These are phyloP conservation scores for Bucorvus abyssinicus DNA, from an alignment of 2,797 vertebrate genomes.

Conservation along the genomic window DNA sequence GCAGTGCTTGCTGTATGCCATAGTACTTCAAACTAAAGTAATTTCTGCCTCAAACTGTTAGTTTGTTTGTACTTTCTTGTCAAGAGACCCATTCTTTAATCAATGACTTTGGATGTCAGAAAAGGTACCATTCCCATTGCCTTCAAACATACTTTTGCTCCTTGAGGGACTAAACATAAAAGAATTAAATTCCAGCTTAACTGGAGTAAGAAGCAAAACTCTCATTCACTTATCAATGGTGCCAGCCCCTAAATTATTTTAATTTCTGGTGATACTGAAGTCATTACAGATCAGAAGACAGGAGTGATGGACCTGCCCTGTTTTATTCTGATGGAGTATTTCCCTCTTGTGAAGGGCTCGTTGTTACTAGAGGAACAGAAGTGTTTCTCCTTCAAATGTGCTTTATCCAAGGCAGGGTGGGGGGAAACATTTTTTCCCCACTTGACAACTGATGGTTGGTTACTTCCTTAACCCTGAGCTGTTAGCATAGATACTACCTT, in stretches of 20 bases:
- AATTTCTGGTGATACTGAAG: background rate
- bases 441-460: background rate
- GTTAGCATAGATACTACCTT: background rate
- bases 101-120: background rate
- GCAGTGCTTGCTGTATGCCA: background rate
- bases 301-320: background rate
- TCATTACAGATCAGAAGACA: background rate
- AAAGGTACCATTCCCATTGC: background rate
- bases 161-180: background rate
- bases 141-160: background rate
- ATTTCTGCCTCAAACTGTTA: background rate
- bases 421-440: background rate
- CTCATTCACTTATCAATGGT: background rate
- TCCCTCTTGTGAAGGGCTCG: background rate
- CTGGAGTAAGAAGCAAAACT: background rate
- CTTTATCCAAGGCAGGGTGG: background rate
- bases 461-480: slow-evolving; percentile 15
- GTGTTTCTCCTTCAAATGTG: background rate
- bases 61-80: background rate
- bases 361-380: background rate
- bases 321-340: background rate
- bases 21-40: background rate
- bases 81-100: background rate
- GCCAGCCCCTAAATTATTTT: background rate
- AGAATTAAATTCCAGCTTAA: background rate